Evolutionary conservation across 2,113 vertebrate genomes (phyloP).

Genomic region (Elephantulus edwardii): DNA sequence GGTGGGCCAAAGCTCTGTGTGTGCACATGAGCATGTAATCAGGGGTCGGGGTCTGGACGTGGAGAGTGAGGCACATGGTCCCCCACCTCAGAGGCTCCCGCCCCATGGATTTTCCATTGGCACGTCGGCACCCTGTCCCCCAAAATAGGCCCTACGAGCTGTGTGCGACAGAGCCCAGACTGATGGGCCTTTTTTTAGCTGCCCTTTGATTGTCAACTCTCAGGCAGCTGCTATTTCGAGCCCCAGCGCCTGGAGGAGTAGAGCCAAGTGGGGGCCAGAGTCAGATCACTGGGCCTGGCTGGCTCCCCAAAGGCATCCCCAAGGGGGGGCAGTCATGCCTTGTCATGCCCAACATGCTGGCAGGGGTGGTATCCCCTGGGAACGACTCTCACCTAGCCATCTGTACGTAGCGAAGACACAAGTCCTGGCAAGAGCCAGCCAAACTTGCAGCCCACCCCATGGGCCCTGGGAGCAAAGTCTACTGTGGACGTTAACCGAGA

Average conservation of each 20-base stretch:
- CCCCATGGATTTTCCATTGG: slow-evolving; percentile 75
- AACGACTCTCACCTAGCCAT: background rate
- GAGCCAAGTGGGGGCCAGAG: slow-evolving; percentile 59
- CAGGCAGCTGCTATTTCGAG: slow-evolving; percentile 89
- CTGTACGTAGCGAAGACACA: background rate
- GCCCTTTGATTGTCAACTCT: slow-evolving; percentile 91
- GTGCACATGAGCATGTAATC: background rate
- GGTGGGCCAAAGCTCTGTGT: background rate
- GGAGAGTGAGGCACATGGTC: background rate
- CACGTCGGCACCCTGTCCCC: slow-evolving; percentile 88
- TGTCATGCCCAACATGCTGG: background rate
- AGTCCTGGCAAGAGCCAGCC: background rate
- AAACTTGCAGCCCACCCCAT: background rate
- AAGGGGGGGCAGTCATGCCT: background rate
- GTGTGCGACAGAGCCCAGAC: slow-evolving; percentile 85
- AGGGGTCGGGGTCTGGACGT: background rate
- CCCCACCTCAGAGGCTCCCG: slow-evolving; percentile 59
- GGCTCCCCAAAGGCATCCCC: slow-evolving; percentile 67
- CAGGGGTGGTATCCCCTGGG: background rate
- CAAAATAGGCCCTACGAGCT: slow-evolving; percentile 91
- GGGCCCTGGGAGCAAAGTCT: background rate
- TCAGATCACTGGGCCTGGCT: slow-evolving; percentile 58
- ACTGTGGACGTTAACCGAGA: background rate
- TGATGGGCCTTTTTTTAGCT: slow-evolving; percentile 92
- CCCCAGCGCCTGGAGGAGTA: slow-evolving; percentile 80